phyloP scores from a whole-genome alignment of 1,140 invertebrate species.

The Cylas formicarius region DNA sequence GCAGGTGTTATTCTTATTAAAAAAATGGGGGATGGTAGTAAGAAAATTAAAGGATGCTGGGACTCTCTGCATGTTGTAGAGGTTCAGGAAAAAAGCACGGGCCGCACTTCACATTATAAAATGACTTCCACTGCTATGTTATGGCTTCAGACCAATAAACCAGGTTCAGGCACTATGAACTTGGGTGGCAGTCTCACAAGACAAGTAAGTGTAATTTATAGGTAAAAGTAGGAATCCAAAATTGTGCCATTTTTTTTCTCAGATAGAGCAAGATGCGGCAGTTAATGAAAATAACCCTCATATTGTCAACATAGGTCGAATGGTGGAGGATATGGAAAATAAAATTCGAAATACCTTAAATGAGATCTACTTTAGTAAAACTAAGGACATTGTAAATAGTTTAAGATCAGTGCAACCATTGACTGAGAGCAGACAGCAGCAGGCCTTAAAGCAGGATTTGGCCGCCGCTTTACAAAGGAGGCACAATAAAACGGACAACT shows the following conservation, averaged over 20 bases:
- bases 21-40: conserved; percentile 92
- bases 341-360: conserved; percentile 98
- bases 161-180: conserved; percentile 96
- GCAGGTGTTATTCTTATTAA: conserved; percentile 96
- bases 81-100: conserved; percentile 91
- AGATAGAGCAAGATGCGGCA: conserved; percentile 84
- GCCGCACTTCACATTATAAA: conserved; percentile 95
- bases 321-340: conserved; percentile 99
- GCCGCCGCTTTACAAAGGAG: conserved; percentile 72
- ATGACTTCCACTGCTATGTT: conserved; percentile 98
- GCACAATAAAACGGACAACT: conserved; percentile 55
- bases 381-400: conserved; percentile 97
- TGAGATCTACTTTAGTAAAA: conserved; percentile 99
- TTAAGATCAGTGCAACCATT: conserved; percentile 78
- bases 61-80: conserved; percentile 99
- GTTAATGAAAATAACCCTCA: conserved; percentile 91
- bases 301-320: conserved; percentile 95
- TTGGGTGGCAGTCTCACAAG: conserved; percentile 94
- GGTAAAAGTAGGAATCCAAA: conserved; percentile 3
- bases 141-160: conserved; percentile 97
- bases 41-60: conserved; percentile 98
- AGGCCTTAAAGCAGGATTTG: conserved; percentile 78
- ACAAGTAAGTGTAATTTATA: conserved; percentile 58
- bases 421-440: conserved; percentile 74
- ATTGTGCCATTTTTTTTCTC: conserved; percentile 22